Evolutionary conservation across 2,113 vertebrate genomes (phyloP), one percentile per base, ranked within the genome.

Genomic region (Alethe diademata): DNA sequence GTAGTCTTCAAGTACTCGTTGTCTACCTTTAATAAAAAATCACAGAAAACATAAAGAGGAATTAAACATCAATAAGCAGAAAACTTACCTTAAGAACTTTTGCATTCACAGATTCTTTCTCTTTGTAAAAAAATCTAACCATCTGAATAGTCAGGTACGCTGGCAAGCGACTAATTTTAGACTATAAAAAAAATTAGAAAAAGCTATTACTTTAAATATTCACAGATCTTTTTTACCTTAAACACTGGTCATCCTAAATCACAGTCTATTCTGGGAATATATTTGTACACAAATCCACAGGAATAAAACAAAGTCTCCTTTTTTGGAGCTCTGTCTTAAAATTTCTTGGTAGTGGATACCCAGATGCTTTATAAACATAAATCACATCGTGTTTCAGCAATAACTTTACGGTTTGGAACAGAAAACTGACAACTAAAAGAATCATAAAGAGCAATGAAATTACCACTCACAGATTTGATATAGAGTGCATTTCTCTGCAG

Each of bases 111-210:
- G 99, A 99, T 97, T 99, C 99, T 96, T 99, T 99, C 95, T 99
- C 99, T 97, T 99, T 99, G 98, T 99, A 99, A 98, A 99, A 99
- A 98, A 99, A 99, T 42, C 99, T 97, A 88, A 99, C 99, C 99
- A 99, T 99, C 96, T 99, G 99, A 97, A 99, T 98, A 28, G 99
- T 99, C 97, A 99, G 95, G 97, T 99, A 99, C 1, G 99, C 99
- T 86, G 99, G 99, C 78, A 99, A 97, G 35, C 99, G 99, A 95
- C 98, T 99, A 79, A 99, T 98, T 98, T 99, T 99, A 57, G 99
- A 99, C 99, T 99, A 13, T 45, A 80, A 78, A 56, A 14, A 14
- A 14, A 83, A 72, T 29, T 8, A 89, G 40, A 84, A 87, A 87
- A 61, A 24, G 7, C 11, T 48, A n/a, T 94, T 87, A 92, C 20